Conservation (phyloP, 2,113 vertebrate species). For the Xenopus tropicalis region UCB_Xtro_10.0 CM004450.2:5123001-5123500, state of each 20-base stretch:
- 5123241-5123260: neutral
- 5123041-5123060: no score
- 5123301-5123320: neutral
- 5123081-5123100: no score
- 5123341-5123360: constrained; percentile 11
- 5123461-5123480: neutral
- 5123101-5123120: no score
- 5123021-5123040: no score
- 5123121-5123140: no score
- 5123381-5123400: constrained; percentile 30
- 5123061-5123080: no score
- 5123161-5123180: no score
- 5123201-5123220: no score
- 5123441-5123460: neutral
- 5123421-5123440: constrained; percentile 16
- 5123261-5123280: constrained; percentile 39
- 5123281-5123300: neutral
- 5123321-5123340: neutral
- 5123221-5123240: no score
- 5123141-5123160: no score
- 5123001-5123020: no score
- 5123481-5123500: neutral
- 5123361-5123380: constrained; percentile 28
- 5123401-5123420: constrained; percentile 18
- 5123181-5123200: no score